A percentile compares a stretch with the other conserved stretches of the same genome.
Evolutionary conservation across 2,113 vertebrate species (phyloP).

Genomic region (Salvator merianae): DNA sequence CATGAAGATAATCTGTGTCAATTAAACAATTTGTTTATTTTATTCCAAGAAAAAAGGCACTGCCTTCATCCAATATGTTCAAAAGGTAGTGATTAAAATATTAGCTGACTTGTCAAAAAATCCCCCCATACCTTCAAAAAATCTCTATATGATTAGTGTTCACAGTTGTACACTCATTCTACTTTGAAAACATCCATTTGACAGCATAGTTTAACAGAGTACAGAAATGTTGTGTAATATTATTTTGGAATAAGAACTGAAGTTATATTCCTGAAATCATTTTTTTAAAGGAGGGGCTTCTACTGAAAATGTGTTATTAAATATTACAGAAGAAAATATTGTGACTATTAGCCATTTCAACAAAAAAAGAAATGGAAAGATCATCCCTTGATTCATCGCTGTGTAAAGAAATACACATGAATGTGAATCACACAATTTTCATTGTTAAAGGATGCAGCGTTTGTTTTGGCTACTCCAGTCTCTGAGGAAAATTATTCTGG

Average conservation of each 20-base stretch:
- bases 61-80: slow-evolving; percentile 59
- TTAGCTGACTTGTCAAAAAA: slow-evolving; percentile 18
- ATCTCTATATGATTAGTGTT: slow-evolving; percentile 46
- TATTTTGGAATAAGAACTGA: slow-evolving; percentile 58
- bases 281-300: slow-evolving; percentile 39
- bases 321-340: slow-evolving; percentile 50
- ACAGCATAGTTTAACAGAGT: slow-evolving; percentile 12
- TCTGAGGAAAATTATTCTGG: slow-evolving; percentile 70
- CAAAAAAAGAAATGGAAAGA: slow-evolving; percentile 32
- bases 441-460: slow-evolving; percentile 68
- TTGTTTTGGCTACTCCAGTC: slow-evolving; percentile 68
- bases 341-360: slow-evolving; percentile 49
- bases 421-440: slow-evolving; percentile 51
- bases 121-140: not conserved
- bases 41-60: slow-evolving; percentile 56
- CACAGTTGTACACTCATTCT: not conserved
- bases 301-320: slow-evolving; percentile 50
- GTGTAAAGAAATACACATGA: slow-evolving; percentile 50
- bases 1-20: slow-evolving; percentile 47
- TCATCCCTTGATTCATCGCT: slow-evolving; percentile 48
- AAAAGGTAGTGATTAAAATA: slow-evolving; percentile 19
- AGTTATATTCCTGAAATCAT: slow-evolving; percentile 53
- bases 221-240: slow-evolving; percentile 62
- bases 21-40: slow-evolving; percentile 39
- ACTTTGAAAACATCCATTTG: not conserved